Evolutionary conservation across 2,888 invertebrate genomes (phyloP).

Genomic region (Drosophila mettleri): DNA sequence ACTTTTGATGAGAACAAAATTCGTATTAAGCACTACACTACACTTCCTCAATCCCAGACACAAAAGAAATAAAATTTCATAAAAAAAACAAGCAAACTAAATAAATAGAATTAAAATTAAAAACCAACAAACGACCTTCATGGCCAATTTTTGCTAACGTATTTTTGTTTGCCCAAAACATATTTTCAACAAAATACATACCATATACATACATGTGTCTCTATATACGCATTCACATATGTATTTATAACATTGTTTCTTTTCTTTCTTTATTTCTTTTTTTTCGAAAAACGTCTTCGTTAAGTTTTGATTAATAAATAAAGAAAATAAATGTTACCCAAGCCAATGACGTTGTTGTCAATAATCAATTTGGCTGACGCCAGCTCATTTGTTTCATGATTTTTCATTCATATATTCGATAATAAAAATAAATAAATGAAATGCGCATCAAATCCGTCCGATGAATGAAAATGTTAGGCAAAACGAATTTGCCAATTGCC

Average conservation of each 20-base stretch:
- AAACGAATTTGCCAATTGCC: constrained; percentile 38
- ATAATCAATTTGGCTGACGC: constrained; percentile 63
- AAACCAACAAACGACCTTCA: constrained; percentile 59
- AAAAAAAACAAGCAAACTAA: constrained; percentile 26
- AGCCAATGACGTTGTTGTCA: constrained; percentile 52
- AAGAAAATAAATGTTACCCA: constrained; percentile 9
- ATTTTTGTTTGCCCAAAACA: constrained; percentile 35
- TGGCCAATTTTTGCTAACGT: constrained; percentile 46
- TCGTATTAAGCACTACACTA: constrained; percentile 26
- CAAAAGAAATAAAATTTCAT: constrained; percentile 40
- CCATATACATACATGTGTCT: background rate
- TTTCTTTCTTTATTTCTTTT: constrained; percentile 5
- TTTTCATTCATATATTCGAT: constrained; percentile 67
- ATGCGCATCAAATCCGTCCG: constrained; percentile 41
- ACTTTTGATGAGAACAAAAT: constrained; percentile 34
- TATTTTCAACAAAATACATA: constrained; percentile 8
- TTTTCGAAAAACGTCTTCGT: constrained; percentile 2
- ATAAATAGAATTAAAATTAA: constrained; percentile 38
- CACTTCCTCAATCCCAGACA: constrained; percentile 63
- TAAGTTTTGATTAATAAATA: constrained; percentile 7
- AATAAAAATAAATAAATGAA: constrained; percentile 52
- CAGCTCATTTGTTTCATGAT: constrained; percentile 40
- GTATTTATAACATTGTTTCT: background rate
- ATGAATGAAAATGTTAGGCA: constrained; percentile 53
- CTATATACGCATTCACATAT: background rate